Percentiles rank a stretch among this genome's conserved stretches.
These are phyloP conservation scores for Lemur catta DNA, from an alignment of 2,797 vertebrate genomes.

Conservation along the genomic window DNA sequence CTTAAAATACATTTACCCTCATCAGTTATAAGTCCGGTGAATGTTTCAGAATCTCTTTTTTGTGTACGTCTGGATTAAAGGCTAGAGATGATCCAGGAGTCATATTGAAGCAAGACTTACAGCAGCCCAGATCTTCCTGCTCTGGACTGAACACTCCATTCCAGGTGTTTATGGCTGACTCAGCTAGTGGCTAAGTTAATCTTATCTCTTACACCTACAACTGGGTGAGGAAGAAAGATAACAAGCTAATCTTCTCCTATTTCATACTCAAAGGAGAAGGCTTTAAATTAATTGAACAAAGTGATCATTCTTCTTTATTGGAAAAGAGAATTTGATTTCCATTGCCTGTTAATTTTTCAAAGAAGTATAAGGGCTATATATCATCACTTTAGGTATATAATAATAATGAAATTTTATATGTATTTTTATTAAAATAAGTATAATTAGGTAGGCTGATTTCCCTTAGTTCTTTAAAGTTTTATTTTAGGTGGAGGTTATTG, in stretches of 20 bases:
- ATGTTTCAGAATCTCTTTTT: not conserved
- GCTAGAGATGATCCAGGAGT: not conserved
- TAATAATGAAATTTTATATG: conserved; percentile 64
- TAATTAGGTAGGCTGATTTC: conserved; percentile 68
- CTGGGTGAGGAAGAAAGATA: not conserved
- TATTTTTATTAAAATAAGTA: conserved; percentile 71
- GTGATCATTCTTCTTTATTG: conserved; percentile 45
- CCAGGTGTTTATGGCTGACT: not conserved
- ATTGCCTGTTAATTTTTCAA: conserved; percentile 58
- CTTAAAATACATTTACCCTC: not conserved
- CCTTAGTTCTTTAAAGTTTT: conserved; percentile 68
- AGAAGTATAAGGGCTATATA: conserved; percentile 55
- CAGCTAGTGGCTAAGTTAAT: not conserved
- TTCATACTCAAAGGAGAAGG: conserved; percentile 29
- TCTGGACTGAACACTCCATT: accelerated
- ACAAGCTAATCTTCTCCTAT: not conserved
- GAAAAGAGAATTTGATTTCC: conserved; percentile 55
- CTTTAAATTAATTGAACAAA: conserved; percentile 19
- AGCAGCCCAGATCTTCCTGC: not conserved
- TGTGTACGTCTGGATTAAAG: not conserved
- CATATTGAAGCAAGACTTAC: not conserved
- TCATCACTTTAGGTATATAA: conserved; percentile 55
- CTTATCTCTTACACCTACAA: not conserved
- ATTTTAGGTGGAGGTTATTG: conserved; percentile 64
- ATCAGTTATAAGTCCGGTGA: not conserved